Base-by-base conservation (phyloP, 2,888 invertebrate genomes). In the Epistrophella euchroma region DNA sequence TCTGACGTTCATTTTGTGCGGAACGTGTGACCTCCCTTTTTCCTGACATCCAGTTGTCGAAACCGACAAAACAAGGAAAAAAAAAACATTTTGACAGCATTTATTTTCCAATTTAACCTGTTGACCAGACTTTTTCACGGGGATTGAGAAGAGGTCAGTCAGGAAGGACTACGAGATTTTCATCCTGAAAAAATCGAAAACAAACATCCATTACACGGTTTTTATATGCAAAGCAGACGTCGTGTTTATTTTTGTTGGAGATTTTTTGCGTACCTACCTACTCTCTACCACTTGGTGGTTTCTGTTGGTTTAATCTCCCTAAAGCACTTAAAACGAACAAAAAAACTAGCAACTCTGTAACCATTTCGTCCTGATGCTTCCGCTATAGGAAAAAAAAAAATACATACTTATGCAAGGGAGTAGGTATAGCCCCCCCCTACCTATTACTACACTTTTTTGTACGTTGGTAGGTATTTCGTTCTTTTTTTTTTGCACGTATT, bases 101-200 rank as follows among this genome's bases (percentile, higher is more conserved):
- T 85, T 81, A 76, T 76, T 81, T 85, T 72, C 43, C 81, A 81
- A 81, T 73, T 80, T 85, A 76, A 81, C 81, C 81, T 81, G 85
- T 81, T 81, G 81, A 73, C 81, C 72, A 72, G 68, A 32, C 56
- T 32, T 55, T 64, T 0, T 11, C 11, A 35, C 45, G 64, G 17
- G 43, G 43, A 32, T 43, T 64, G 64, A 47, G 64, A 17, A 64
- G 40, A 43, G 28, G 60, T 60, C 22, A 60, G 60, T 60, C 22
- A 60, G 22, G 2, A 19, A 37, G 47, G 62, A 13, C 40, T 15
- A 45, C 10, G 17, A 28, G 22, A 9, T 32, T 62, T 72, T 32
- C n/a, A 37, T 55, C 9, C 35, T 60, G 71, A 77, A 73, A 66
- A 79, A 73, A 74, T 70, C 37, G 47, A 71, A 80, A 73, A 62